These are phyloP conservation scores for Cyclura pinguis DNA, from an alignment of 2,797 vertebrate species.

Conservation along the genomic window DNA sequence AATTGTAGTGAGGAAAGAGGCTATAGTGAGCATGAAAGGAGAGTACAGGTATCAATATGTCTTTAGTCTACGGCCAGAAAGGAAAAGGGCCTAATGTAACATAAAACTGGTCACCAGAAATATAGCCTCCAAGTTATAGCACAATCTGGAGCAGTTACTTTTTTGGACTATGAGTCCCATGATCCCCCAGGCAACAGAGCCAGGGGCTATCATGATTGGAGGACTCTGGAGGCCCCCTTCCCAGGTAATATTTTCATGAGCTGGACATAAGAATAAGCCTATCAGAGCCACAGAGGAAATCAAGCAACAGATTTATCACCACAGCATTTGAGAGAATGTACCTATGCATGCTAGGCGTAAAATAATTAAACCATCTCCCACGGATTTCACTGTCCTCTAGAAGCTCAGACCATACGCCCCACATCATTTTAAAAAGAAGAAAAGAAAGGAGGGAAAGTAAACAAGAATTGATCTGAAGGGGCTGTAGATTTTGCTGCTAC, in stretches of 20 bases:
- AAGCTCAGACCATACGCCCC: neutral
- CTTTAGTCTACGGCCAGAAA: neutral
- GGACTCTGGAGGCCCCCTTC: too few relatives aligned
- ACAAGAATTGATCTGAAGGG: conserved; percentile 46
- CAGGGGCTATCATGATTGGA: too few relatives aligned
- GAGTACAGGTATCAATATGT: neutral
- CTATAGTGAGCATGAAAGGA: neutral
- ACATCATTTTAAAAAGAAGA: conserved; percentile 28
- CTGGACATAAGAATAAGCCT: neutral
- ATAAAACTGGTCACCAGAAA: neutral
- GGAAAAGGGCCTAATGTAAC: neutral
- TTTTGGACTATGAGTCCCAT: too few relatives aligned
- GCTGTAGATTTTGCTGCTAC: conserved; percentile 56
- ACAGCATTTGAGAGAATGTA: neutral
- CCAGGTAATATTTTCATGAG: too few relatives aligned
- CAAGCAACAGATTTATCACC: neutral
- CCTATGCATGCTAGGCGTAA: neutral
- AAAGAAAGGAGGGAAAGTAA: neutral
- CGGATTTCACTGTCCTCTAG: neutral
- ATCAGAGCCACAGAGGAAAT: neutral
- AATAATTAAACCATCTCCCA: neutral
- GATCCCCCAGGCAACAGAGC: too few relatives aligned
- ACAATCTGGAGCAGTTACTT: too few relatives aligned
- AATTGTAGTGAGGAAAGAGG: neutral
- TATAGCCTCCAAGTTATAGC: neutral